Evolutionary conservation across 2,113 vertebrate species (phyloP).

Genomic region (Ptyas mucosa): DNA sequence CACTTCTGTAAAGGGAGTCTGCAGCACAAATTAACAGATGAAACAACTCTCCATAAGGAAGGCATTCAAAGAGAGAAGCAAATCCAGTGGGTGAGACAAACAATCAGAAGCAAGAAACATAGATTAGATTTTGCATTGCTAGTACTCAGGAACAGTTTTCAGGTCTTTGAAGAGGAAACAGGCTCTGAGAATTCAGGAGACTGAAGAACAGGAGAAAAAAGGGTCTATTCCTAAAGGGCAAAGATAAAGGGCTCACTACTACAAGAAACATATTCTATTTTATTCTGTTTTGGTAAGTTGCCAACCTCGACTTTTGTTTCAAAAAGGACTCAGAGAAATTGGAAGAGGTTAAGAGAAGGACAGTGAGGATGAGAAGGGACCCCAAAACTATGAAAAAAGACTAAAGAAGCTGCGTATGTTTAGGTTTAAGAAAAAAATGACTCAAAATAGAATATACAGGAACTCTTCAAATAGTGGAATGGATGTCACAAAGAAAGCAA

Average conservation of each 20-base stretch:
- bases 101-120: not conserved
- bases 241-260: not conserved
- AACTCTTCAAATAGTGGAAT: not conserved
- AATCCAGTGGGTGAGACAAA: not conserved
- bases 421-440: not conserved
- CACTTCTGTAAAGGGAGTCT: not conserved
- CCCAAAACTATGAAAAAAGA: not conserved
- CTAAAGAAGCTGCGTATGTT: not conserved
- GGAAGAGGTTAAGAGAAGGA: not conserved
- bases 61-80: not conserved
- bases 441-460: not conserved
- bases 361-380: not conserved
- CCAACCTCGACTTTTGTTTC: not conserved
- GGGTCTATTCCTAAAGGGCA: not conserved
- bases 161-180: not conserved
- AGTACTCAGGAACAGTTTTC: not conserved
- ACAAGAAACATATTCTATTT: not conserved
- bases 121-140: not conserved
- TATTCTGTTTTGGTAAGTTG: not conserved
- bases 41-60: not conserved
- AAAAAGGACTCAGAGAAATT: not conserved
- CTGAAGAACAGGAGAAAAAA: not conserved
- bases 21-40: not conserved
- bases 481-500: not conserved
- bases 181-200: not conserved